Evolutionary conservation across 2,797 vertebrate genomes (phyloP), one percentile per base, ranked within the genome.

Genomic region (Chromis chromis): DNA sequence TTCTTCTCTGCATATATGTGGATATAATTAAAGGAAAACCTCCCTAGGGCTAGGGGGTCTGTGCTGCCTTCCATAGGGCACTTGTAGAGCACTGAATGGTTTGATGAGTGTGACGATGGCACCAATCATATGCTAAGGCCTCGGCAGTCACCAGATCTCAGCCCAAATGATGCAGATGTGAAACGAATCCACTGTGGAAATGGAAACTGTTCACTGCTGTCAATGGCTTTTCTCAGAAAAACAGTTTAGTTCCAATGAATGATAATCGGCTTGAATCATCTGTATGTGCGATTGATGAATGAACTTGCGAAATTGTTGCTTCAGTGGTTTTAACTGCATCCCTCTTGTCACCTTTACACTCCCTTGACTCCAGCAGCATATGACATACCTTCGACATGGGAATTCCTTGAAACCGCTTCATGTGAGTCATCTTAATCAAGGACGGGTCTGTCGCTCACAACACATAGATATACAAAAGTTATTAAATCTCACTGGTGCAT

Each of bases 351-450:
- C 33, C 9, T 11, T n/a, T 12, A 13, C 13, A 25, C 24, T 16
- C 1, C 1, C 4, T 55, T 59, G 16, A 11, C 24, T 50, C 6
- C 10, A 54, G 14, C 16, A 9, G 3, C n/a, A 27, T 11, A 4
- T 42, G 3, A 79, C 65, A 0, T 88, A 94, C 94, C 94, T 94
- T 94, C 4, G 94, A 95, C 94, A 95, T 95, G 33, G 91, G 89
- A 77, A 95, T 95, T 36, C 76, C 86, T 52, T 88, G 82, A 72
- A 95, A 95, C 60, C 9, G 78, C 79, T 88, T 90, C 48, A 82
- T 21, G 5, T 94, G 93, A 62, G 78, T 66, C 94, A 95, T 95
- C 71, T 83, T 91, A n/a, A 42, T 72, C 13, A 55, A 46, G 39
- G 58, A 68, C 5, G 2, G 24, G 19, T 54, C 39, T 48, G 36